A percentile compares a stretch with the other conserved stretches of the same genome.
phyloP scores from a whole-genome alignment of 2,888 invertebrate species.

The Lasioglossum figueresi region DNA sequence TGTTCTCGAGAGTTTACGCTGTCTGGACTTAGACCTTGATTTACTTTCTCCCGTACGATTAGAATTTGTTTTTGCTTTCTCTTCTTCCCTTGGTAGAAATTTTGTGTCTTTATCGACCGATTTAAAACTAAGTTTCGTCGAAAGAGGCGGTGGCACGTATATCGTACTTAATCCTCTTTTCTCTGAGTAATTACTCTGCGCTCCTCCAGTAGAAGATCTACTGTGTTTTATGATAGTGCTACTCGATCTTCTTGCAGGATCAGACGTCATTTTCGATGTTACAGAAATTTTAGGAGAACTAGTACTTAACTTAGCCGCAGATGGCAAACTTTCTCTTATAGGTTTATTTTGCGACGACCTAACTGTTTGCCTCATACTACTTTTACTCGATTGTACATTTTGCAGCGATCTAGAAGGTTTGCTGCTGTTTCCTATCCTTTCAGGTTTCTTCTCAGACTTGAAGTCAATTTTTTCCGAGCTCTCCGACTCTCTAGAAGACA shows the following conservation, averaged over 20 bases:
- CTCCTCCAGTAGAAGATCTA: constrained; percentile 52
- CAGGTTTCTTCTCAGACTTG: constrained; percentile 30
- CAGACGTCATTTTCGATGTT: constrained; percentile 36
- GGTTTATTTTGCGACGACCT: constrained; percentile 31
- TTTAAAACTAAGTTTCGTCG: constrained; percentile 54
- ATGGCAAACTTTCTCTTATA: constrained; percentile 32
- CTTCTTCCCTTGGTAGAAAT: constrained; percentile 14
- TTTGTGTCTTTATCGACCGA: constrained; percentile 25
- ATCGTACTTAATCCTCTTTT: constrained; percentile 78
- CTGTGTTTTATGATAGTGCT: constrained; percentile 22
- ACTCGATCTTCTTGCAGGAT: constrained; percentile 32
- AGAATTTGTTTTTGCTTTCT: constrained; percentile 13
- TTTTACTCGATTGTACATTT: constrained; percentile 32
- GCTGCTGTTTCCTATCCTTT: constrained; percentile 40
- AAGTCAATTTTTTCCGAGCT: constrained; percentile 35
- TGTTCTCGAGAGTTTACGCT: constrained; percentile 77
- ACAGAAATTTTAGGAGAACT: constrained; percentile 18
- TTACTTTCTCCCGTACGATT: constrained; percentile 9
- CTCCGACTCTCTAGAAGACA: constrained; percentile 27
- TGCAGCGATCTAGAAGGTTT: constrained; percentile 27
- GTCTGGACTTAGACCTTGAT: constrained; percentile 49
- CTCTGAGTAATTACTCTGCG: constrained; percentile 66
- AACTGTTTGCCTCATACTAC: constrained; percentile 17
- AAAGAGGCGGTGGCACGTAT: constrained; percentile 73
- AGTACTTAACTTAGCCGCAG: constrained; percentile 29